Evolutionary conservation across 2,113 vertebrate genomes (phyloP), one percentile per base, ranked within the genome.

Genomic region (Cepphus grylle): DNA sequence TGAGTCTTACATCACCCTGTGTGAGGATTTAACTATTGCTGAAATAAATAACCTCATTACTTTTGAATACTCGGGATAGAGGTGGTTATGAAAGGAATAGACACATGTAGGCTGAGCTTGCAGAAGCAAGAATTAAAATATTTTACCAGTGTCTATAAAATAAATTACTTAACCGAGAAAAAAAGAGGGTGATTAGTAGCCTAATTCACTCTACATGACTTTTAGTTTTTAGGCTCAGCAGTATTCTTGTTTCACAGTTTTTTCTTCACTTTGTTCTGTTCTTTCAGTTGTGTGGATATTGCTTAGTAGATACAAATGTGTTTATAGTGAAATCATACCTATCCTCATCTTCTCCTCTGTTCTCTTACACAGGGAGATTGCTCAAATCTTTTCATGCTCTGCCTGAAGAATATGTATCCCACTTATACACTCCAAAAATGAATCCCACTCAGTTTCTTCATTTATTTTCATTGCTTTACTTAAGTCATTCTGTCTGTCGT

Each of bases 381-480:
- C 7, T 91, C 12, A 86, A 56, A 67, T 52, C 23, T 73, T 74
- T 84, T 91, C 42, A 81, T 71, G 3, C 11, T 61, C 23, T 87
- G 21, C 15, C 29, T 83, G 59, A 91, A 53, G 38, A 70, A 25
- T 70, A 5, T n/a, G 16, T 32, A 82, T 76, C 34, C 38, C 29
- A 71, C 38, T 30, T 72, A 50, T 25, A 69, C 62, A 15, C 29
- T 92, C 50, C n/a, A 83, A 52, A 85, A 90, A 52, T 47, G 2
- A 94, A 58, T 53, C 13, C 8, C 27, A 40, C 17, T 76, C 86
- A 74, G n/a, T 3, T 27, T 65, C 13, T 88, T 90, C 5, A 65
- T 80, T 70, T 90, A 40, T 92, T 93, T 95, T 92, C 15, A 42
- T 52, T 84, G 11, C 23, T 82, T 84, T 80, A 27, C 9, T 83